phyloP scores from a whole-genome alignment of 1,140 invertebrate species.

The Leguminivora glycinivorella region DNA sequence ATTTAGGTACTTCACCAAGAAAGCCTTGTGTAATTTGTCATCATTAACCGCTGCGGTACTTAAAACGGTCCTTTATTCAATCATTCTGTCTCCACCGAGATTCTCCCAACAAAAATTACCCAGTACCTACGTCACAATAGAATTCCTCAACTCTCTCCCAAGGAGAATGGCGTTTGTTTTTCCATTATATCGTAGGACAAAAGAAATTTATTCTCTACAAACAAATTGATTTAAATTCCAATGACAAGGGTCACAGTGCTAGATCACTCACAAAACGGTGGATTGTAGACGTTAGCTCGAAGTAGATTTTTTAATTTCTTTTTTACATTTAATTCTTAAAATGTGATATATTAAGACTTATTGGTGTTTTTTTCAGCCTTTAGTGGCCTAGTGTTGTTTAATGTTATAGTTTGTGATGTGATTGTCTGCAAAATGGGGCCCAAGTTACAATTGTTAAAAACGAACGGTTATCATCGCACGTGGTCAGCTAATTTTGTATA shows the following conservation, averaged over 20 bases:
- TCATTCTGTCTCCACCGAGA: not conserved
- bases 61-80: not conserved
- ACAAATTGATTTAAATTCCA: slow-evolving; percentile 8
- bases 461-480: too few species aligned
- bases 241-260: not conserved
- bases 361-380: too few species aligned
- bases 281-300: not conserved
- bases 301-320: not conserved
- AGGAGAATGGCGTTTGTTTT: slow-evolving; percentile 1
- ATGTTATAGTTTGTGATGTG: too few species aligned
- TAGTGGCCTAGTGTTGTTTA: too few species aligned
- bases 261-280: slow-evolving; percentile 2
- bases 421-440: too few species aligned
- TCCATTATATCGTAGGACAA: slow-evolving; percentile 6
- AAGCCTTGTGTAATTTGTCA: not conserved
- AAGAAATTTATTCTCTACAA: not conserved
- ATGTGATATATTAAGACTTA: too few species aligned
- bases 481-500: too few species aligned
- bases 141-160: not conserved
- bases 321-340: not conserved
- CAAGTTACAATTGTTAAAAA: too few species aligned
- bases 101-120: not conserved
- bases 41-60: not conserved
- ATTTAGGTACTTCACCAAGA: not conserved
- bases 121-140: not conserved